Conservation (phyloP, 2,888 invertebrate species). For the Epinotia demarniana region DNA sequence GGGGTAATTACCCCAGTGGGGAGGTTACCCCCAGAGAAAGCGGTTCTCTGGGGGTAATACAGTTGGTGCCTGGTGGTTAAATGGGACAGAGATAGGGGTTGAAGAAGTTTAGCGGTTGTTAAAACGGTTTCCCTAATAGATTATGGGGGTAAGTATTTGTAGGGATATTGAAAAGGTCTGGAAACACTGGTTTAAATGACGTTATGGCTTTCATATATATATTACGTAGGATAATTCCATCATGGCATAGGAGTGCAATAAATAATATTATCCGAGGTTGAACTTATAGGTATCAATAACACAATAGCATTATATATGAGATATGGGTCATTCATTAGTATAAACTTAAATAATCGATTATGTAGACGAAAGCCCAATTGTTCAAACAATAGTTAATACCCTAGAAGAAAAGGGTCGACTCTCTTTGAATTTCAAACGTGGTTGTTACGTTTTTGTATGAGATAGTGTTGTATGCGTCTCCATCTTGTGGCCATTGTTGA, state of each 20-base stretch:
- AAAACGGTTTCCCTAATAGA: no score
- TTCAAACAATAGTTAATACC: conserved; percentile 53
- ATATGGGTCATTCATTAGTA: conserved; percentile 52
- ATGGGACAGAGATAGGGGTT: no score
- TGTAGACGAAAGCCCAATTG: conserved; percentile 56
- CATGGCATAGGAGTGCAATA: no score
- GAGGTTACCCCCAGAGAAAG: no score
- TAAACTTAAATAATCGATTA: conserved; percentile 55
- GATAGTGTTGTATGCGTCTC: conserved; percentile 9
- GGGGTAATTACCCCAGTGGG: no score
- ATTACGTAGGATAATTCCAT: neutral
- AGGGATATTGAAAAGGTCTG: no score
- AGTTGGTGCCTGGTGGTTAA: no score
- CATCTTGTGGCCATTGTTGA: conserved; percentile 6
- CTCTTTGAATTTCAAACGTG: neutral
- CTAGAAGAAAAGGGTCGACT: neutral
- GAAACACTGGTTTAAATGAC: no score
- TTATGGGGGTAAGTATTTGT: no score
- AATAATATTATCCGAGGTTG: neutral
- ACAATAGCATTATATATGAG: conserved; percentile 46
- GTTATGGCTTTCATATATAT: no score
- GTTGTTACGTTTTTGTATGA: neutral
- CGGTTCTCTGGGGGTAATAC: no score
- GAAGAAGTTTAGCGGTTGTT: no score
- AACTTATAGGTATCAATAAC: conserved; percentile 21